A percentile compares a stretch with the other conserved stretches of the same genome.
These are phyloP conservation scores for Rhinolophus sinicus DNA, from an alignment of 2,113 vertebrate species.

Conservation along the genomic window DNA sequence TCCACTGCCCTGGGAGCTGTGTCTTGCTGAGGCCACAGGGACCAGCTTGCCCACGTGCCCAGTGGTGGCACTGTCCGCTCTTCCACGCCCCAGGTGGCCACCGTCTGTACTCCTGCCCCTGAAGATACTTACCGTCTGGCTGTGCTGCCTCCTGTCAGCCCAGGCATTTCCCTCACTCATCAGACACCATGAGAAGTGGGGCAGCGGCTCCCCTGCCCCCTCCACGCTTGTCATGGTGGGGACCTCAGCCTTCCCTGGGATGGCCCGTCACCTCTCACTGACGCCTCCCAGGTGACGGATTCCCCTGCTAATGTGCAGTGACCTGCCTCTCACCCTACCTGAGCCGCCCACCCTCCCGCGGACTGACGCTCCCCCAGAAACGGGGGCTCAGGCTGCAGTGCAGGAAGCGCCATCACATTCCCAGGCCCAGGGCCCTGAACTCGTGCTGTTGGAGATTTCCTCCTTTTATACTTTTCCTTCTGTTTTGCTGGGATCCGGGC, in stretches of 20 bases:
- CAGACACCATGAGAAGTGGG: background rate
- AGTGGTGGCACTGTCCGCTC: fast-evolving
- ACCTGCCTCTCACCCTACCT: background rate
- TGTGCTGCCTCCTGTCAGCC: background rate
- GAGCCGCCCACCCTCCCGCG: too few species aligned
- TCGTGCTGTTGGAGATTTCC: background rate
- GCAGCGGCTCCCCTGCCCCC: background rate
- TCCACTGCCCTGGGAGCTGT: too few species aligned
- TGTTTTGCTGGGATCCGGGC: background rate
- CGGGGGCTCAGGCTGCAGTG: too few species aligned
- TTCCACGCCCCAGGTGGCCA: background rate
- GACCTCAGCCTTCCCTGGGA: background rate
- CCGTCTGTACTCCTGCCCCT: too few species aligned
- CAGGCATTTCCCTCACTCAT: background rate
- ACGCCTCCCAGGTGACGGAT: background rate
- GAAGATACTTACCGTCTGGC: background rate
- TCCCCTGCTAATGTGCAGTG: background rate
- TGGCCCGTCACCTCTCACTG: too few species aligned
- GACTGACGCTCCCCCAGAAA: too few species aligned
- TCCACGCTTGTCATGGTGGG: background rate
- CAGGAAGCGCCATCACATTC: background rate
- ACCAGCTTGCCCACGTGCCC: background rate
- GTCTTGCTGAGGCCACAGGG: too few species aligned
- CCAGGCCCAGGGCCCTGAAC: background rate
- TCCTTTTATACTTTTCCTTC: background rate